Conservation (phyloP, 2,888 invertebrate species). For the Drosophila helvetica region DNA sequence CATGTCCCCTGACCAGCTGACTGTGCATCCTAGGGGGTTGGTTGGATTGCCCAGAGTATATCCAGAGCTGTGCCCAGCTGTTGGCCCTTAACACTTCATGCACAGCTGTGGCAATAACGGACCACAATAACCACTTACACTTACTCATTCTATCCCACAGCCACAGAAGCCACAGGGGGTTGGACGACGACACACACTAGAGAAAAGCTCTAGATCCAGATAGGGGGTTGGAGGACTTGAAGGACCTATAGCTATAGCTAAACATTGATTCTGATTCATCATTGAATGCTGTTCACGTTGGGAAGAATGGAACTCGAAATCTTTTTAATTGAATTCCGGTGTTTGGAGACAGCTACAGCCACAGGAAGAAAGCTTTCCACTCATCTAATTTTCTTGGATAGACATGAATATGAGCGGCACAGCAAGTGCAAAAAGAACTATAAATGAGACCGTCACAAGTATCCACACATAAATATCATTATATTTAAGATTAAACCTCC, state of each 20-base stretch:
- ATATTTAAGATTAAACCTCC: background rate
- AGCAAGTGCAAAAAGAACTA: background rate
- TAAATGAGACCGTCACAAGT: no score
- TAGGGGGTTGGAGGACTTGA: background rate
- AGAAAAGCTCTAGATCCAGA: background rate
- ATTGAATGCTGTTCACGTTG: background rate
- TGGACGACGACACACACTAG: background rate
- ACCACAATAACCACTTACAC: background rate
- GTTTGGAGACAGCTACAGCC: no score
- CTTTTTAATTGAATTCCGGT: background rate
- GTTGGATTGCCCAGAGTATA: background rate
- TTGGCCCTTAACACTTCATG: background rate
- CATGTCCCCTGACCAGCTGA: slow-evolving; percentile 32
- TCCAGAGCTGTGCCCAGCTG: slow-evolving; percentile 4
- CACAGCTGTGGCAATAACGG: background rate
- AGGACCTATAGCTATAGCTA: background rate
- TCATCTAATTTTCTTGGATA: no score
- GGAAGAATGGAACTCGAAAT: background rate
- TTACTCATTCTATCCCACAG: background rate
- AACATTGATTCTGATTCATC: background rate
- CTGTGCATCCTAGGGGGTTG: slow-evolving; percentile 9
- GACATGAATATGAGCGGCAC: background rate
- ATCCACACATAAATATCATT: no score
- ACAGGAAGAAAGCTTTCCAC: background rate
- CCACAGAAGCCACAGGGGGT: background rate